Base-by-base conservation (phyloP, 2,888 invertebrate species). In the Nomada fucata region DNA sequence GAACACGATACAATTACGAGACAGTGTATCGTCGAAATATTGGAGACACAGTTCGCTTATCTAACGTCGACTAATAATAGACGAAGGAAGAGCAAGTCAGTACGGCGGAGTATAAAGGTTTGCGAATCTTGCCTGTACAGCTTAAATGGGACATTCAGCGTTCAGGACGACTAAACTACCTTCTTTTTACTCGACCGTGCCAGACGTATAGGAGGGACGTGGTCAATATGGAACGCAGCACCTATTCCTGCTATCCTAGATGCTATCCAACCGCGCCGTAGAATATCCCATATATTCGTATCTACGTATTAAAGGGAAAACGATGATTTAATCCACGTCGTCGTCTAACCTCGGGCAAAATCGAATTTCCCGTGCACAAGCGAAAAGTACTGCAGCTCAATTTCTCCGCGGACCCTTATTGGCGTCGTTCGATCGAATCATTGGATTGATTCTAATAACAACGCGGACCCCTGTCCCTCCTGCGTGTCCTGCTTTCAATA, bases 101-200 rank as follows among this genome's bases (percentile, higher is more conserved):
- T 67, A 59, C 36, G 29, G 47, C n/a, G 10, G 11, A 13, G 60
- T 61, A 79, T 65, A 75, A 83, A 78, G 83, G 44, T 82, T 82
- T 75, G 75, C 82, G 75, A 78, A 75, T 65, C 82, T 69, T 83
- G 72, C 65, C 78, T 78, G 72, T 78, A 79, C 71, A 82, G 75
- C 72, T 82, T 79, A 82, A 82, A 83, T 72, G 79, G 83, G 72
- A 83, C 61, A 75, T 82, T 82, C 78, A 78, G 55, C 59, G 50
- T 65, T 60, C 69, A 50, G 68, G 75, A 78, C 83, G 78, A 61
- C 61, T 65, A 78, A 83, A 83, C 78, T 83, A 78, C 83, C 65
- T 75, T 78, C 83, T 69, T 82, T 82, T 75, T 65, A 78, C 71
- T 75, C 63, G 60, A 9, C 57, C 72, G 52, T 64, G 64, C 75